phyloP scores from a whole-genome alignment of 2,888 invertebrate genomes.

The Hirtodrosophila duncani region DNA sequence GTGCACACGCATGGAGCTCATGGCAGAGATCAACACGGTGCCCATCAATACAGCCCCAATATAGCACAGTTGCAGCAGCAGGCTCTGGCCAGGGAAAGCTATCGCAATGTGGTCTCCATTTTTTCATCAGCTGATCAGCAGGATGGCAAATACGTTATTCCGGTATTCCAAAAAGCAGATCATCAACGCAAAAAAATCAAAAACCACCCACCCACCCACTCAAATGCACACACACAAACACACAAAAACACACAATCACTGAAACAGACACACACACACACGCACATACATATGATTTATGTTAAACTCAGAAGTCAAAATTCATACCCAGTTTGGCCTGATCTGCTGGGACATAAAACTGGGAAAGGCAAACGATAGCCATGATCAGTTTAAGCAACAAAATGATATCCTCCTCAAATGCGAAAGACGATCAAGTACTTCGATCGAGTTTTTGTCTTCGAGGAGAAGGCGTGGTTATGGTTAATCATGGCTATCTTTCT shows the following conservation, averaged over 20 bases:
- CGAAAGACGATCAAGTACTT: too few species aligned
- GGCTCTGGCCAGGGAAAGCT: conserved; percentile 71
- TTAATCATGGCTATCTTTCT: too few species aligned
- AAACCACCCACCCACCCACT: conserved; percentile 37
- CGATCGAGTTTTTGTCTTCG: too few species aligned
- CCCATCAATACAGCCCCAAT: conserved; percentile 70
- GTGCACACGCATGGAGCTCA: conserved; percentile 73
- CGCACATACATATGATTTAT: conserved; percentile 9
- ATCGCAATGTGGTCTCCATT: conserved; percentile 77
- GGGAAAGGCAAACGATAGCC: too few species aligned
- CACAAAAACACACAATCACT: conserved; percentile 32
- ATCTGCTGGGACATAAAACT: too few species aligned
- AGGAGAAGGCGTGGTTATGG: too few species aligned
- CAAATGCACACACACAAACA: conserved; percentile 33
- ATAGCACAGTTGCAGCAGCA: conserved; percentile 63
- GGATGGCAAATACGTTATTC: conserved; percentile 75
- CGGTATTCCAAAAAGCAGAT: conserved; percentile 76
- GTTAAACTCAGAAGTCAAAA: background rate
- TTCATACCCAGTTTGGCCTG: too few species aligned
- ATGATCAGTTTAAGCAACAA: too few species aligned
- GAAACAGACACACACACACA: conserved; percentile 15
- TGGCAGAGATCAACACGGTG: conserved; percentile 61
- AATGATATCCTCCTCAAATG: too few species aligned
- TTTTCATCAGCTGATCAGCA: conserved; percentile 54
- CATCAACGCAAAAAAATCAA: conserved; percentile 8